Conservation (phyloP, 2,797 vertebrate genomes). For the Nyctibius grandis region DNA sequence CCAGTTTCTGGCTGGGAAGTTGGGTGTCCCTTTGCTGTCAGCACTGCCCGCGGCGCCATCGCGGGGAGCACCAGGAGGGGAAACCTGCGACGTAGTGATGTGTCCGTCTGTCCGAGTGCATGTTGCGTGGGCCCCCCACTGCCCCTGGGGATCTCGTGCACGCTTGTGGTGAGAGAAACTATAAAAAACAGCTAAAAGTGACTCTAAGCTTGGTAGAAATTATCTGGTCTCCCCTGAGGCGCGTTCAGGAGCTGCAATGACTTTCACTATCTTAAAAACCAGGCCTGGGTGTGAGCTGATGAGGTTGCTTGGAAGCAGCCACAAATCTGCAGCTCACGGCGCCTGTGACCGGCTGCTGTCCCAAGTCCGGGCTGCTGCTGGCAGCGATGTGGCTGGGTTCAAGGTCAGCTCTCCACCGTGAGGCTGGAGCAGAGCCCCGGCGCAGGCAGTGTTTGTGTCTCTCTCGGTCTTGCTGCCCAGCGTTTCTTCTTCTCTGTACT, state of each 20-base stretch:
- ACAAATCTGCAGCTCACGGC: not conserved
- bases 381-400: not conserved
- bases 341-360: not conserved
- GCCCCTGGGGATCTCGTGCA: not conserved
- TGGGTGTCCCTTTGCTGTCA: not conserved
- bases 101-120: not conserved
- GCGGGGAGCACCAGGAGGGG: not conserved
- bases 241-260: not conserved
- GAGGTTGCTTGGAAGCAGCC: not conserved
- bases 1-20: not conserved
- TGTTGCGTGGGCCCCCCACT: rapidly evolving
- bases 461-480: not conserved
- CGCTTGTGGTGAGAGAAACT: not conserved
- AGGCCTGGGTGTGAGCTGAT: not conserved
- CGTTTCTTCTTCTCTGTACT: too few relatives aligned
- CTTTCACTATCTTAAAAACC: not conserved
- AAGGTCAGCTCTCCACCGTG: not conserved
- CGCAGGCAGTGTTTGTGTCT: not conserved
- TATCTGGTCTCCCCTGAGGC: not conserved
- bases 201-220: not conserved
- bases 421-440: not conserved
- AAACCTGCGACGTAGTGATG: rapidly evolving
- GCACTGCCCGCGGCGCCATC: rapidly evolving
- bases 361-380: not conserved
- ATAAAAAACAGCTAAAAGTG: not conserved